Evolutionary conservation across 53 echinoderm and acorn worm species (phyloP).

Genomic region (Arbacia lixula): DNA sequence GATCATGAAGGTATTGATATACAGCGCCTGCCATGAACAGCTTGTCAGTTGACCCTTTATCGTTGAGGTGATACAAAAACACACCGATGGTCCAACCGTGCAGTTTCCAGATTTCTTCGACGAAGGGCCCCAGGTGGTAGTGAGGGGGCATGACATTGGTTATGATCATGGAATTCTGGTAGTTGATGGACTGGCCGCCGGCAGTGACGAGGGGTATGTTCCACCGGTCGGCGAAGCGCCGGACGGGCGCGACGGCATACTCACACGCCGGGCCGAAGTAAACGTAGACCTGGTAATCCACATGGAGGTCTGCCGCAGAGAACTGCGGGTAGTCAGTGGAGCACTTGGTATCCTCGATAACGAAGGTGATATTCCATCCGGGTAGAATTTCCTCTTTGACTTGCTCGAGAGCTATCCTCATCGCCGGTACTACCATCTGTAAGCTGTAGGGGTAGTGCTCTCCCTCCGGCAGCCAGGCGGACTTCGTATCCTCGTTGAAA

Average conservation of each 20-base stretch:
- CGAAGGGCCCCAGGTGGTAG: constrained; percentile 31
- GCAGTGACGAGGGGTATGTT: constrained; percentile 76
- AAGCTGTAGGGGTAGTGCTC: constrained; percentile 36
- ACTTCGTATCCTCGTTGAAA: not conserved
- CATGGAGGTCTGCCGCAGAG: constrained; percentile 61
- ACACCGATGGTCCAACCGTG: constrained; percentile 57
- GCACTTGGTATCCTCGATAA: constrained; percentile 56
- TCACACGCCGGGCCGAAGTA: constrained; percentile 85
- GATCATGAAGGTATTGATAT: not conserved
- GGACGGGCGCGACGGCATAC: constrained; percentile 67
- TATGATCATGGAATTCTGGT: constrained; percentile 34
- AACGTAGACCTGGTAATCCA: constrained; percentile 60
- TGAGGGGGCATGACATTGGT: constrained; percentile 71
- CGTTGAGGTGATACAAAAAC: constrained; percentile 60
- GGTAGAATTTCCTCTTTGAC: constrained; percentile 45
- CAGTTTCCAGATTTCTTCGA: constrained; percentile 44
- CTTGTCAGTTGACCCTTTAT: not conserved
- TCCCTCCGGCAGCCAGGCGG: constrained; percentile 7
- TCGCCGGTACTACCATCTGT: constrained; percentile 73
- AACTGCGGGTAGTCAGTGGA: constrained; percentile 44
- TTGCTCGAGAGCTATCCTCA: constrained; percentile 73
- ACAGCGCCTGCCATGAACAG: constrained; percentile 5
- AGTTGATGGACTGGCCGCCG: constrained; percentile 64
- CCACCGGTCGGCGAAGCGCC: constrained; percentile 71
- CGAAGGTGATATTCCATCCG: constrained; percentile 42